Conservation (phyloP, 1,140 invertebrate species). For the Habropoda laboriosa region DNA sequence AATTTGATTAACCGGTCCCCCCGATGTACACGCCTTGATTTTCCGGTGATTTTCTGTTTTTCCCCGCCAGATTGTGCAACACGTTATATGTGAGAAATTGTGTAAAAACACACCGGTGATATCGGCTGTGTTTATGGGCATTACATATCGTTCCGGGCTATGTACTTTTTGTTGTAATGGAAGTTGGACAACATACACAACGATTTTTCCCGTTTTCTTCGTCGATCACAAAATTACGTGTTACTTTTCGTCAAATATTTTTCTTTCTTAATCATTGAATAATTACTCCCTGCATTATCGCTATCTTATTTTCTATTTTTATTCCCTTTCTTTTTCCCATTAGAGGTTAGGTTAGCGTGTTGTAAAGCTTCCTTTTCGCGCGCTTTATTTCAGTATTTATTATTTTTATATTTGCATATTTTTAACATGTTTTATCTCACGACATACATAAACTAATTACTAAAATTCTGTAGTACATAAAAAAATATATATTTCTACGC, state of each 20-base stretch:
- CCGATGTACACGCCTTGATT: not conserved
- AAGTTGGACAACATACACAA: not conserved
- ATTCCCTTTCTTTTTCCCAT: not conserved
- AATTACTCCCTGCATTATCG: not conserved
- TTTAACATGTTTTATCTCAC: too few species aligned
- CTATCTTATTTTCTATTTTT: not conserved
- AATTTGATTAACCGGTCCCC: not conserved
- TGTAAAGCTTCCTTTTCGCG: too few species aligned
- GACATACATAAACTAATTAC: too few species aligned
- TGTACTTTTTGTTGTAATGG: constrained; percentile 14
- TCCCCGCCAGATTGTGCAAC: constrained; percentile 9
- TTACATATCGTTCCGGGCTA: constrained; percentile 4
- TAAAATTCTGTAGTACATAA: too few species aligned
- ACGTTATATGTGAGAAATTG: constrained; percentile 7
- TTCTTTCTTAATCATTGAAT: not conserved
- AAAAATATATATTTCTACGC: too few species aligned
- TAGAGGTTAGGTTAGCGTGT: too few species aligned
- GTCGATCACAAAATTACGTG: not conserved
- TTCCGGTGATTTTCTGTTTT: not conserved
- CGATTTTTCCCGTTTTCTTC: not conserved
- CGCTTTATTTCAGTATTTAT: too few species aligned
- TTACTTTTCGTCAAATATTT: not conserved
- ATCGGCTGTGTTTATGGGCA: not conserved
- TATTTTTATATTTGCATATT: too few species aligned
- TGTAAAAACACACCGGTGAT: not conserved